Base-by-base conservation (phyloP, 2,888 invertebrate genomes). In the Andrena flavipes region DNA sequence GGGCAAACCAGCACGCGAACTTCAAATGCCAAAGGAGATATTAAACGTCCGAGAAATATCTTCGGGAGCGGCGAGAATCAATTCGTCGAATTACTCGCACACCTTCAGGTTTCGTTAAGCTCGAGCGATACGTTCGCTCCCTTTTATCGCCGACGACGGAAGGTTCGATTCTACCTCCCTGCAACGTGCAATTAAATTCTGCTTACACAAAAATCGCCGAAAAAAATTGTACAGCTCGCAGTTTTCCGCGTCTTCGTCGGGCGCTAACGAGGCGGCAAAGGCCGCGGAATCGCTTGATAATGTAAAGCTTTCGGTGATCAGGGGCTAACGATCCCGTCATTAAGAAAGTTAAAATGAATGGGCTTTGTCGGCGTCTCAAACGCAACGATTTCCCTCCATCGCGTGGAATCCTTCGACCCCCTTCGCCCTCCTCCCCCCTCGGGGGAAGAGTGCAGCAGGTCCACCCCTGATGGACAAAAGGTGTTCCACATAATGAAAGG, bases 401-500 rank as follows among this genome's bases (percentile, higher is more conserved):
- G 63, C 75, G 20, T 72, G 72, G 78, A 84, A 80, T 81, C 63
- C 79, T 82, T 83, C 71, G 79, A 72, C 72, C 67, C 71, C 69
- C 72, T 78, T 67, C 42, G 74, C 72, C 72, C 84, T 76, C 84
- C 76, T 75, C 74, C 82, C 69, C 65, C 79, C 68, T 69, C 67
- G 60, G 56, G 26, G 48, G 7, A 33, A 56, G 56, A 70, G 64
- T 49, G 78, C 84, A 84, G 76, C 82, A 73, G 70, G 80, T 77
- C 79, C 79, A 83, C 78, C 75, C 82, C 75, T 75, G 82, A 64
- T 77, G 85, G 86, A 89, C 90, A 90, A 92, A 92, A 89, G 88
- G 87, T 91, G 90, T 90, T 87, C 84, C 84, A 78, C 78, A 80
- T 90, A 91, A 92, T 90, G 89, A 91, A 88, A 82, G 89, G 91